Conservation (phyloP, 1,140 invertebrate species). For the Solen grandis region DNA sequence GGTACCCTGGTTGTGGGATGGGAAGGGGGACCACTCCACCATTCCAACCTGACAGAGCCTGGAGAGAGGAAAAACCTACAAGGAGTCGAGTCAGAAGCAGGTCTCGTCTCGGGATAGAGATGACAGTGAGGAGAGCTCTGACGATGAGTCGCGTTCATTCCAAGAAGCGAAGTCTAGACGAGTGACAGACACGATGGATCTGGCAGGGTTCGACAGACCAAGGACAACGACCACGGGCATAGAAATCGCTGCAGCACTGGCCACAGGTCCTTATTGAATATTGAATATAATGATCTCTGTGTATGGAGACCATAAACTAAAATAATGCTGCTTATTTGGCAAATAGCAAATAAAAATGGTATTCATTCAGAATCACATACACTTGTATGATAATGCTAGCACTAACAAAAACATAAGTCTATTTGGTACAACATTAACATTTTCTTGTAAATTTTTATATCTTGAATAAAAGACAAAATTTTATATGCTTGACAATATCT, state of each 20-base stretch:
- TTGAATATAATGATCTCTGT: no score
- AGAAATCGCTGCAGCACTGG: constrained; percentile 77
- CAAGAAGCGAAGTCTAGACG: constrained; percentile 6
- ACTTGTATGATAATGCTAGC: no score
- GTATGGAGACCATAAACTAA: no score
- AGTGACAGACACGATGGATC: constrained; percentile 59
- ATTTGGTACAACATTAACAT: no score
- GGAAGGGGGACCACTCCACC: constrained; percentile 72
- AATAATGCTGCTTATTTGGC: no score
- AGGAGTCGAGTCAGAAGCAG: constrained; percentile 29
- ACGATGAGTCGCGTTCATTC: constrained; percentile 18
- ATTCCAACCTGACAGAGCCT: constrained; percentile 25
- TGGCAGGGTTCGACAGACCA: constrained; percentile 63
- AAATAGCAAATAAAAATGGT: no score
- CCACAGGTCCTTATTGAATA: constrained; percentile 70
- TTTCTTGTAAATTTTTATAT: no score
- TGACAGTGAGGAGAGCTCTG: constrained; percentile 18
- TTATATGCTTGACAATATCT: no score
- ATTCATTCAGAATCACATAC: no score
- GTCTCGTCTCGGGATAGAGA: constrained; percentile 19
- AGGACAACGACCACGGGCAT: constrained; percentile 72
- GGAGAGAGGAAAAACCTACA: constrained; percentile 9
- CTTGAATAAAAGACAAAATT: no score
- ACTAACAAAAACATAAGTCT: no score
- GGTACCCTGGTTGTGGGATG: constrained; percentile 77